Conservation (phyloP, 2,113 vertebrate genomes). For the Tachuris rubrigastra region DNA sequence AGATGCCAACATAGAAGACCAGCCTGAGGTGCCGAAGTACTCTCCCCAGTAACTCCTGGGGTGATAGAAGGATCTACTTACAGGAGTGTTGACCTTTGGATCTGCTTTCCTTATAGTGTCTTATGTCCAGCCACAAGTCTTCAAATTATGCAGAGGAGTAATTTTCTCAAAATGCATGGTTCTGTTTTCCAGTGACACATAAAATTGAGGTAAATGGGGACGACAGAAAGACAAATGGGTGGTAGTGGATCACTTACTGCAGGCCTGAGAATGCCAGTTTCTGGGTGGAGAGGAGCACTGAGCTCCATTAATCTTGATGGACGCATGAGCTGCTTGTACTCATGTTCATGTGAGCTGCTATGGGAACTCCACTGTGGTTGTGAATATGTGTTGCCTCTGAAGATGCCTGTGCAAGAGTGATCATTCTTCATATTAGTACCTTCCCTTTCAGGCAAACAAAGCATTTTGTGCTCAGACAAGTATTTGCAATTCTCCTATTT, state of each 20-base stretch:
- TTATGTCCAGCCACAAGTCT: not conserved
- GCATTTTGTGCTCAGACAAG: not conserved
- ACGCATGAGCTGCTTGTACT: not conserved
- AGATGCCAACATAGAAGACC: not conserved
- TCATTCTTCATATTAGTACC: not conserved
- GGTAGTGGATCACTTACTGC: not conserved
- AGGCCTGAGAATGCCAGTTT: not conserved
- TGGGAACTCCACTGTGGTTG: not conserved
- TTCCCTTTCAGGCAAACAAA: not conserved
- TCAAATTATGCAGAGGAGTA: not conserved
- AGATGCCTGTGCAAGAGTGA: not conserved
- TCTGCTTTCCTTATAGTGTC: not conserved
- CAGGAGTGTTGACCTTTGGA: not conserved
- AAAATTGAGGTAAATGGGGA: not conserved
- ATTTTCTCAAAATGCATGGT: not conserved
- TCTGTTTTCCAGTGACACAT: not conserved
- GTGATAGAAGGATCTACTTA: not conserved
- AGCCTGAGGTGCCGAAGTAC: not conserved
- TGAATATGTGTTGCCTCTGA: not conserved
- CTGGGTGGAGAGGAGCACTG: not conserved
- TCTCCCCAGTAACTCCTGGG: not conserved
- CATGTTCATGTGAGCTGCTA: not conserved
- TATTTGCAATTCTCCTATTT: not conserved
- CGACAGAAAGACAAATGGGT: not conserved
- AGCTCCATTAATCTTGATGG: not conserved